These are phyloP conservation scores for Hydropotes inermis DNA, from an alignment of 2,113 vertebrate genomes.

Conservation along the genomic window DNA sequence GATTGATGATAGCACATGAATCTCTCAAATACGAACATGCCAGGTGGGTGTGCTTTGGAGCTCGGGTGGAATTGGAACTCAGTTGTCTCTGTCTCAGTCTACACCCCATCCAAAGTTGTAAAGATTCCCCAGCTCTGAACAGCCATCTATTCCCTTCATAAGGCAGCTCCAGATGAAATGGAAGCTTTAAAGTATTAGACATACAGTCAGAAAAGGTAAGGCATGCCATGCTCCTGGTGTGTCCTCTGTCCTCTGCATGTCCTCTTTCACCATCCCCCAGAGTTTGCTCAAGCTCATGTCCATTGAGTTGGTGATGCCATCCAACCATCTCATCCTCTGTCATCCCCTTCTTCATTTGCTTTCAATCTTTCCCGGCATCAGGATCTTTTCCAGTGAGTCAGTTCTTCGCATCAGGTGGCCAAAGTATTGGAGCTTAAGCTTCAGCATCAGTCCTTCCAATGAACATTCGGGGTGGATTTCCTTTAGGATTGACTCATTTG, in stretches of 20 bases:
- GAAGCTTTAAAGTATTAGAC: neutral
- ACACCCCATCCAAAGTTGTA: neutral
- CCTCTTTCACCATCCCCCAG: neutral
- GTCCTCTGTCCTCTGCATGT: neutral
- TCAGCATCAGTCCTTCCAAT: neutral
- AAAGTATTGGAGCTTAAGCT: neutral
- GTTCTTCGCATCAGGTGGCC: neutral
- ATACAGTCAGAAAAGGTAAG: neutral
- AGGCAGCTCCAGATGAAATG: neutral
- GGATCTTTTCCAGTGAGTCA: neutral
- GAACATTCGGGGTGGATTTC: neutral
- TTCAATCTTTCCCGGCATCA: neutral
- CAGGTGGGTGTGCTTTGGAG: neutral
- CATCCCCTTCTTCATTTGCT: neutral
- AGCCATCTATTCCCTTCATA: neutral
- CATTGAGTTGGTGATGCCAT: neutral
- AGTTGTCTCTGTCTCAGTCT: neutral
- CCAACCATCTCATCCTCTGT: neutral
- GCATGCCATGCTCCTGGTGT: neutral
- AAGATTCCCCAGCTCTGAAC: neutral
- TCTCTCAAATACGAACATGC: neutral
- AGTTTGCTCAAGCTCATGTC: neutral
- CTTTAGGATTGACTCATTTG: neutral
- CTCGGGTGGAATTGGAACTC: neutral
- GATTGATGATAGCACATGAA: neutral